Percentiles rank a stretch among this genome's conserved stretches.
These are phyloP conservation scores for Drosophila fuyamai DNA, from an alignment of 1,140 invertebrate species.

Conservation along the genomic window DNA sequence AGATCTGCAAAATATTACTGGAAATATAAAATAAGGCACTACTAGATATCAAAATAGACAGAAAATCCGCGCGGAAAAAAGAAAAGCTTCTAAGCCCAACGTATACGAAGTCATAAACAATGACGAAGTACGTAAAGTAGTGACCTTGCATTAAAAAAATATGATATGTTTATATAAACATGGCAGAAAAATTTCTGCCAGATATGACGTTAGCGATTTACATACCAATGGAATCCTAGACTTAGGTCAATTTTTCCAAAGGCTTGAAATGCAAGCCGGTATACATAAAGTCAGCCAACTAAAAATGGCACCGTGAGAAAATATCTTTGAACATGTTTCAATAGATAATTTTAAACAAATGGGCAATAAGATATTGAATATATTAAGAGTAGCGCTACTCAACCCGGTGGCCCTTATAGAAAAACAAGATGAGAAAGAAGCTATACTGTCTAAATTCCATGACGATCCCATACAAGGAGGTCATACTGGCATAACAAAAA, in stretches of 20 bases:
- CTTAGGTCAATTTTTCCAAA: neutral
- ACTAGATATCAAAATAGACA: neutral
- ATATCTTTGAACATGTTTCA: constrained; percentile 3
- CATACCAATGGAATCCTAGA: neutral
- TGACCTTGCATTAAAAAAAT: neutral
- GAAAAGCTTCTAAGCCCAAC: neutral
- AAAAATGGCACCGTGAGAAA: constrained; percentile 3
- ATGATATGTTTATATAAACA: neutral
- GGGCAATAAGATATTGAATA: neutral
- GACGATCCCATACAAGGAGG: too few relatives aligned
- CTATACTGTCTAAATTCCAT: neutral
- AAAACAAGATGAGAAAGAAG: too few relatives aligned
- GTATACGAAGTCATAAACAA: too few relatives aligned
- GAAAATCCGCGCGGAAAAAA: neutral
- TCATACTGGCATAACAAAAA: too few relatives aligned
- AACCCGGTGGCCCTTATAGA: too few relatives aligned
- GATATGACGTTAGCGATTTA: neutral
- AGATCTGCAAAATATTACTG: neutral
- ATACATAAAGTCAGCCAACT: neutral
- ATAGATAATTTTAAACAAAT: neutral
- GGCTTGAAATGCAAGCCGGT: neutral
- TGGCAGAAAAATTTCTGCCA: neutral
- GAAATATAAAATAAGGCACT: neutral
- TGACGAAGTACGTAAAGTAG: neutral
- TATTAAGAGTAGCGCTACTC: too few relatives aligned